These are phyloP conservation scores for Harpagus bidentatus DNA, from an alignment of 2,113 vertebrate genomes.

Conservation along the genomic window DNA sequence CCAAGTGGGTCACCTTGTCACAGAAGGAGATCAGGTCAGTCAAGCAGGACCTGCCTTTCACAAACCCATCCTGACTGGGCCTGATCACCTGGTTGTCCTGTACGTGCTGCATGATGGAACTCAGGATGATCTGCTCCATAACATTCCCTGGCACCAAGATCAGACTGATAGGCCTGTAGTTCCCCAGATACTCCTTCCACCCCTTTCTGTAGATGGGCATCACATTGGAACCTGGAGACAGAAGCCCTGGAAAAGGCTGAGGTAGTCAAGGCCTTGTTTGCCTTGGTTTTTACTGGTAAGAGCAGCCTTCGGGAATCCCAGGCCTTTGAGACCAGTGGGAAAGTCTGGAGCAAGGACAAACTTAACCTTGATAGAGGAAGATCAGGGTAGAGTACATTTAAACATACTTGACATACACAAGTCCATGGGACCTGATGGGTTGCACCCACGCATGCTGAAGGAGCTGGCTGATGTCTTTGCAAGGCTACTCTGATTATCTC, in stretches of 20 bases:
- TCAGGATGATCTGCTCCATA: background rate
- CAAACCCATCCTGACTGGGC: background rate
- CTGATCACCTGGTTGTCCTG: background rate
- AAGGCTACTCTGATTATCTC: background rate
- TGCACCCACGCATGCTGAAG: background rate
- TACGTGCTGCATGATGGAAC: background rate
- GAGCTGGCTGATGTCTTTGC: background rate
- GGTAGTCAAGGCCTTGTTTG: background rate
- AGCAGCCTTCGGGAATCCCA: background rate
- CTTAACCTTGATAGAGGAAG: background rate
- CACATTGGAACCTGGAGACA: background rate
- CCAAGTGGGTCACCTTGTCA: no score
- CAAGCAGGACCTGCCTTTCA: no score
- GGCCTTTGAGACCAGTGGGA: background rate
- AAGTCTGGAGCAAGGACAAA: background rate
- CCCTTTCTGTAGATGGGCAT: background rate
- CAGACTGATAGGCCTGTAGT: background rate
- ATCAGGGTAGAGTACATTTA: background rate
- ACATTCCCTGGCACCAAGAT: background rate
- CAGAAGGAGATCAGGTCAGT: no score
- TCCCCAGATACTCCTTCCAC: rapidly evolving
- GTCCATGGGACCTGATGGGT: background rate
- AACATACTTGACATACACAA: background rate
- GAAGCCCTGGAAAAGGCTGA: background rate
- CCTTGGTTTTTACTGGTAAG: background rate